Percentiles rank a stretch among this genome's conserved stretches.
phyloP scores from a whole-genome alignment of 2,797 vertebrate genomes.

The Geotrypetes seraphini region DNA sequence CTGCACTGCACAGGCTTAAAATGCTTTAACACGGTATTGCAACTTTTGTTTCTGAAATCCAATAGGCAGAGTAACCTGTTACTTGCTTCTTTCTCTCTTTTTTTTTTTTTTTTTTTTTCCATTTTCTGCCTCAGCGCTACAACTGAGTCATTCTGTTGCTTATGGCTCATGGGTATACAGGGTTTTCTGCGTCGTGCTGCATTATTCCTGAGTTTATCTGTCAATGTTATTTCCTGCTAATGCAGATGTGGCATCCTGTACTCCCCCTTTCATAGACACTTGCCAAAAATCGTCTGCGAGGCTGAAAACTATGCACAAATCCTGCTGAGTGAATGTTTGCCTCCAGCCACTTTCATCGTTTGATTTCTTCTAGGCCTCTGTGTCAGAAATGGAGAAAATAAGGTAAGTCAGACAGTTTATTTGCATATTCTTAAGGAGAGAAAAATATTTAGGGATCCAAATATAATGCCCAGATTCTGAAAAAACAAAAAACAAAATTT shows the following conservation, averaged over 20 bases:
- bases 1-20: too few relatives aligned
- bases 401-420: conserved; percentile 72
- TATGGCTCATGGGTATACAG: conserved; percentile 27
- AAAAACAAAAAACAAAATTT: too few relatives aligned
- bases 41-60: conserved; percentile 51
- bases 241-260: conserved; percentile 36
- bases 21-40: conserved; percentile 15
- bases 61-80: conserved; percentile 82
- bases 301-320: conserved; percentile 42
- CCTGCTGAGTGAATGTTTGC: conserved; percentile 35
- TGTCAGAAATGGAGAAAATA: conserved; percentile 77
- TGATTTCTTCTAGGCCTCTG: conserved; percentile 79
- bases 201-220: conserved; percentile 18
- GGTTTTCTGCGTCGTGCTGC: conserved; percentile 32
- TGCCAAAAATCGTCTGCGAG: conserved; percentile 26
- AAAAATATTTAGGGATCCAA: too few relatives aligned
- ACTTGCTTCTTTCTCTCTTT: conserved; percentile 33
- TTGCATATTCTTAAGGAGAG: conserved; percentile 19
- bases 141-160: conserved; percentile 46
- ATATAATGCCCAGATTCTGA: too few relatives aligned
- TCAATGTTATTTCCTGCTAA: conserved; percentile 17
- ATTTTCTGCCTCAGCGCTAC: conserved; percentile 33
- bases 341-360: conserved; percentile 55
- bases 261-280: conserved; percentile 14
- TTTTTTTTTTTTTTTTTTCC: conserved; percentile 2